phyloP scores from a whole-genome alignment of 2,888 invertebrate species.

The Thalpophila matura region DNA sequence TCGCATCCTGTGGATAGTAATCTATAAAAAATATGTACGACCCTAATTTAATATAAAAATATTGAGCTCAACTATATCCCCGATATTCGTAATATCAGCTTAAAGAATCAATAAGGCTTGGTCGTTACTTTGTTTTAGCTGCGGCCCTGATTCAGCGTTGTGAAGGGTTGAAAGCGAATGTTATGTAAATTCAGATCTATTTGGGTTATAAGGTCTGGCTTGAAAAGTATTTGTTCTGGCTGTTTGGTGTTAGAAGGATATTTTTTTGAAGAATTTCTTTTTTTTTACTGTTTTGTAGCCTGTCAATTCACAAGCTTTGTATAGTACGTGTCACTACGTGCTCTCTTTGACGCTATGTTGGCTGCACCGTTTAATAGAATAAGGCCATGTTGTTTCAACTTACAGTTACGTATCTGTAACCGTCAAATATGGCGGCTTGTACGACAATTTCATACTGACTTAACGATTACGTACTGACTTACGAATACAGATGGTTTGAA shows the following conservation, averaged over 20 bases:
- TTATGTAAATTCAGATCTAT: constrained; percentile 44
- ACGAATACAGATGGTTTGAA: no score
- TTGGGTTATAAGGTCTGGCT: constrained; percentile 9
- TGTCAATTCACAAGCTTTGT: no score
- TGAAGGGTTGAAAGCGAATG: constrained; percentile 25
- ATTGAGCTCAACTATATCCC: background rate
- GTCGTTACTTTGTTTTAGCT: constrained; percentile 23
- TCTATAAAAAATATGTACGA: no score
- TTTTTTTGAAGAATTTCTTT: background rate
- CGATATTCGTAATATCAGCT: constrained; percentile 30
- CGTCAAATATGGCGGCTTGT: no score
- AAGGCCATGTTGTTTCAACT: no score
- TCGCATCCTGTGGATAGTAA: no score
- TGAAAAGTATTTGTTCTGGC: constrained; percentile 13
- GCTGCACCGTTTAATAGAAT: no score
- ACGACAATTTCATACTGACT: no score
- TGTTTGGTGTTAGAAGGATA: background rate
- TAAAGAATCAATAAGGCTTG: constrained; percentile 37
- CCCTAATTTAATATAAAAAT: constrained; percentile 21
- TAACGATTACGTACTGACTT: no score
- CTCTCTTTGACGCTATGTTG: no score
- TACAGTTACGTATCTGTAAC: no score
- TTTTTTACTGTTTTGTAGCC: background rate
- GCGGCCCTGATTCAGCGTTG: constrained; percentile 22
- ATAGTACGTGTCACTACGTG: no score